Conservation (phyloP, 2,888 invertebrate species). For the Petrolisthes cinctipes region DNA sequence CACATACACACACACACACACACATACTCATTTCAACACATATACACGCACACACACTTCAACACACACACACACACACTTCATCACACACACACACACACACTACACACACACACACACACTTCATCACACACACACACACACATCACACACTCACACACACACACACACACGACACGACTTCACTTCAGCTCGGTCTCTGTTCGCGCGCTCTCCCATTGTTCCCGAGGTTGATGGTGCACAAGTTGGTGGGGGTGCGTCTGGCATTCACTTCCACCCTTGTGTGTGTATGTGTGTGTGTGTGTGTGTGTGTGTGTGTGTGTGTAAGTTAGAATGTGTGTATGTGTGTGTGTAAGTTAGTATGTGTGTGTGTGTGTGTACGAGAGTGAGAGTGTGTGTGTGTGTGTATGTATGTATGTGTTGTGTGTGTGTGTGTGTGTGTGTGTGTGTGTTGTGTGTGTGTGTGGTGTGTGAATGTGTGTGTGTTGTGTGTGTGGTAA, state of each 20-base stretch:
- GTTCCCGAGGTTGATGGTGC: too few relatives aligned
- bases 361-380: too few relatives aligned
- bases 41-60: neutral
- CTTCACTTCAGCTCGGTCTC: too few relatives aligned
- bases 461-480: neutral
- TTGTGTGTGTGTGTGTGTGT: neutral
- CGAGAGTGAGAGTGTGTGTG: neutral
- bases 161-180: neutral
- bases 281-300: slow-evolving; percentile 1
- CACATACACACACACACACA: neutral
- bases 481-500: neutral
- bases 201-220: too few relatives aligned
- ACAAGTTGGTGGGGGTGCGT: too few relatives aligned
- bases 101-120: too few relatives aligned
- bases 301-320: neutral
- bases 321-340: too few relatives aligned
- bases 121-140: neutral
- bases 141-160: neutral
- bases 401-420: neutral
- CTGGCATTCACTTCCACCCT: too few relatives aligned
- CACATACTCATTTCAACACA: neutral
- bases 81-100: neutral
- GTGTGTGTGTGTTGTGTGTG: too few relatives aligned
- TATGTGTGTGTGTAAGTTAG: too few relatives aligned
- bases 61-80: neutral